Conservation (phyloP, 2,888 invertebrate species). For the Euphydryas editha region DNA sequence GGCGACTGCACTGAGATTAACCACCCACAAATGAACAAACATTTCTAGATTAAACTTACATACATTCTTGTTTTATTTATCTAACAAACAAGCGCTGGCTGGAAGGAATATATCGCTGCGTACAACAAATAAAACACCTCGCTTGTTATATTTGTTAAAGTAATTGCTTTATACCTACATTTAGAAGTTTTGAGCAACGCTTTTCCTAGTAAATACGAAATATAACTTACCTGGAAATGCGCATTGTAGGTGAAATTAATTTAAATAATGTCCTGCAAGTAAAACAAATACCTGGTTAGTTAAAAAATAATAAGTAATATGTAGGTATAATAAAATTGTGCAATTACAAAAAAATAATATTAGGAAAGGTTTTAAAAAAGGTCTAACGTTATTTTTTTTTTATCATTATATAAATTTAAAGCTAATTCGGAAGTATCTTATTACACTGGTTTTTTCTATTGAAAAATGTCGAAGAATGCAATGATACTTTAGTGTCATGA, state of each 20-base stretch:
- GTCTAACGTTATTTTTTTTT: too few relatives aligned
- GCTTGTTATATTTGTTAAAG: slow-evolving; percentile 25
- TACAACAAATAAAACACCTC: slow-evolving; percentile 23
- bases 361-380: too few relatives aligned
- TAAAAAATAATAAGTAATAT: too few relatives aligned
- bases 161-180: slow-evolving; percentile 22
- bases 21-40: slow-evolving; percentile 58
- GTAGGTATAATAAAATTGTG: too few relatives aligned
- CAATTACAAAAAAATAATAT: too few relatives aligned
- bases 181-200: slow-evolving; percentile 17
- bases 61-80: slow-evolving; percentile 41
- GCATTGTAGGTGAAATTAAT: not conserved
- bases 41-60: slow-evolving; percentile 39
- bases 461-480: too few relatives aligned
- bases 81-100: slow-evolving; percentile 36
- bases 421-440: too few relatives aligned
- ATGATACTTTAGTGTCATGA: too few relatives aligned
- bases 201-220: slow-evolving; percentile 7
- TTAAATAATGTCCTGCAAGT: not conserved
- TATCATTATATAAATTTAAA: too few relatives aligned
- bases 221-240: not conserved
- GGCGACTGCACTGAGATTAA: slow-evolving; percentile 43
- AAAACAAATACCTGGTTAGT: not conserved
- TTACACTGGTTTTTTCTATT: too few relatives aligned
- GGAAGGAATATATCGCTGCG: slow-evolving; percentile 28